Evolutionary conservation across 2,113 vertebrate genomes (phyloP).

Genomic region (Anseranas semipalmata): DNA sequence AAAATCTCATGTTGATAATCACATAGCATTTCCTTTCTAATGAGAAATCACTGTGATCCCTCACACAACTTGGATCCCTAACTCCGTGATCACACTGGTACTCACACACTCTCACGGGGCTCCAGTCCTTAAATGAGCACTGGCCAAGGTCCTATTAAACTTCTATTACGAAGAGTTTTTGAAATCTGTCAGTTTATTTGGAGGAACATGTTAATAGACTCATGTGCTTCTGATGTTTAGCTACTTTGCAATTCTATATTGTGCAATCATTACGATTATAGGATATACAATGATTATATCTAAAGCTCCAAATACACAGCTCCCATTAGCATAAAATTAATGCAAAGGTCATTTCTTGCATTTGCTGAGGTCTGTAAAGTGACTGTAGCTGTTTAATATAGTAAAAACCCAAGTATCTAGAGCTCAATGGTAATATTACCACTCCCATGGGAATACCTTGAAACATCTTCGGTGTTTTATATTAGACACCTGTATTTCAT

Average conservation of each 20-base stretch:
- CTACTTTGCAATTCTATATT: not conserved
- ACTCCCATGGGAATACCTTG: not conserved
- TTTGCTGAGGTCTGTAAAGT: not conserved
- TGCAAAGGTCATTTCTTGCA: not conserved
- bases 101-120: not conserved
- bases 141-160: not conserved
- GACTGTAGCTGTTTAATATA: not conserved
- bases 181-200: not conserved
- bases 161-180: not conserved
- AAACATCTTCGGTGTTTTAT: not conserved
- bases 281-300: not conserved
- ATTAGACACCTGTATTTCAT: not conserved
- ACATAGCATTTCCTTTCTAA: not conserved
- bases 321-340: not conserved
- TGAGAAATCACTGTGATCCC: not conserved
- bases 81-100: not conserved
- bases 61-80: not conserved
- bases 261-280: not conserved
- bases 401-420: not conserved
- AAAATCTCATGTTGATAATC: not conserved
- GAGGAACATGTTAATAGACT: not conserved
- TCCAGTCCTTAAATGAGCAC: not conserved
- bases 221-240: not conserved
- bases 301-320: not conserved
- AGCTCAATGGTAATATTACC: not conserved